Percentiles rank a stretch among this genome's conserved stretches.
Conservation (phyloP, 2,888 invertebrate species). For the Blomia tropicalis region DNA sequence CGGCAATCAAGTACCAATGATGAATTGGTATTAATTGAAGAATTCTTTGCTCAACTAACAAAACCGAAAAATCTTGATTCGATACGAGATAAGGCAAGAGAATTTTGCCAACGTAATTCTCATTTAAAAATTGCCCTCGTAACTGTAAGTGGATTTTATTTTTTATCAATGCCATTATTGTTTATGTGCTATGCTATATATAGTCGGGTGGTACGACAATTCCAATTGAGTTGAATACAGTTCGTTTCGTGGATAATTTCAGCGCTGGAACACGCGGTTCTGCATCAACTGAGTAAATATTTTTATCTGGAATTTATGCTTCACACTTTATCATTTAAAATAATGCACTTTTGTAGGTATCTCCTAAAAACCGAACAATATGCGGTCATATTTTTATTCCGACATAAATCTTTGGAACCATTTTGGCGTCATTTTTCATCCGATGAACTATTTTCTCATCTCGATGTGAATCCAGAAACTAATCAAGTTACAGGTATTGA, state of each 20-base stretch:
- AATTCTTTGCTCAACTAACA: constrained; percentile 19
- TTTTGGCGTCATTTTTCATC: constrained; percentile 71
- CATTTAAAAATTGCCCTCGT: constrained; percentile 20
- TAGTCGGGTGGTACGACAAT: constrained; percentile 93
- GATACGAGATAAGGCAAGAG: constrained; percentile 7
- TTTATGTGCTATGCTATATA: constrained; percentile 47
- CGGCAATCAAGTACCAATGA: constrained; percentile 14
- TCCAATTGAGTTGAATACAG: constrained; percentile 88
- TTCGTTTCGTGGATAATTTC: constrained; percentile 95
- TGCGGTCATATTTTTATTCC: constrained; percentile 81
- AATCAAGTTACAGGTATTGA: constrained; percentile 21
- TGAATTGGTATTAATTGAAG: constrained; percentile 19
- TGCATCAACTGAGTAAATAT: constrained; percentile 64
- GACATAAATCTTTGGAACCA: constrained; percentile 74
- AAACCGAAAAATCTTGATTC: constrained; percentile 20
- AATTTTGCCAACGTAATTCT: constrained; percentile 17
- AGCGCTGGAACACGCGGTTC: constrained; percentile 91
- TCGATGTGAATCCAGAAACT: constrained; percentile 20
- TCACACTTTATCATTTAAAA: neutral
- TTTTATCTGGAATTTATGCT: neutral
- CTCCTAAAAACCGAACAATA: constrained; percentile 57
- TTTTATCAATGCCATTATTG: neutral
- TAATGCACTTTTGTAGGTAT: constrained; percentile 42
- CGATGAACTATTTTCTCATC: constrained; percentile 48
- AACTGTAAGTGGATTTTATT: constrained; percentile 18